Base-by-base conservation (phyloP, 2,888 invertebrate genomes). In the Drosophila gaucha region DNA sequence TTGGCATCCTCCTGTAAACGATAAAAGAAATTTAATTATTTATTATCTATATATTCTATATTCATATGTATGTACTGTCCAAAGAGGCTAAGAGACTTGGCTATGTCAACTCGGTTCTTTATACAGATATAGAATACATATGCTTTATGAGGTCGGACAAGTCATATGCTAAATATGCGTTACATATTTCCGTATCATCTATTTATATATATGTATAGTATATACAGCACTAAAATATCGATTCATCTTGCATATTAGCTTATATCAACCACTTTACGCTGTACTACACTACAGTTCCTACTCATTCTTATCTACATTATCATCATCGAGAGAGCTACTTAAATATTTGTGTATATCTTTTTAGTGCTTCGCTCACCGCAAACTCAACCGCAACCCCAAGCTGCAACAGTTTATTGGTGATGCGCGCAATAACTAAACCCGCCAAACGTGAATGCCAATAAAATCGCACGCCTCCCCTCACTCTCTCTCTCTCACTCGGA, bases 1-100 rank as follows among this genome's bases (percentile, higher is more conserved):
- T 99, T 99, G 90, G 97, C 96, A 92, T 99, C 99, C 94, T 99
- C 99, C 99, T 99, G 93, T 41, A 67, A 76, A 38, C 5, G 22
- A 35, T 1, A 55, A 43, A 36, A 38, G 3, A 18, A 35, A 28
- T 20, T 31, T 0, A 24, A n/a, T 6, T 14, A n/a, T 51, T 2
- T 18, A 10, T 9, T 18, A 24, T 24, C 1, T 14, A 41, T 24
- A 18, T 36, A 18, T n/a, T n/a, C n/a, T n/a, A 16, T 18, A 9
- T 5, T 9, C 1, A 35, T 35, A 35, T 20, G 20, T n/a, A n/a
- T n/a, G n/a, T n/a, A n/a, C 14, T 33, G 14, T 2, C 6, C 31
- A 31, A 1, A 31, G 6, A n/a, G n/a, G n/a, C 4, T 31, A 6
- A 22, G 22, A 22, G 2, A 22, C 22, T 22, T 22, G 5, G 5